Base-by-base conservation (phyloP, 2,888 invertebrate genomes). In the Alviniconcha strummeri region DNA sequence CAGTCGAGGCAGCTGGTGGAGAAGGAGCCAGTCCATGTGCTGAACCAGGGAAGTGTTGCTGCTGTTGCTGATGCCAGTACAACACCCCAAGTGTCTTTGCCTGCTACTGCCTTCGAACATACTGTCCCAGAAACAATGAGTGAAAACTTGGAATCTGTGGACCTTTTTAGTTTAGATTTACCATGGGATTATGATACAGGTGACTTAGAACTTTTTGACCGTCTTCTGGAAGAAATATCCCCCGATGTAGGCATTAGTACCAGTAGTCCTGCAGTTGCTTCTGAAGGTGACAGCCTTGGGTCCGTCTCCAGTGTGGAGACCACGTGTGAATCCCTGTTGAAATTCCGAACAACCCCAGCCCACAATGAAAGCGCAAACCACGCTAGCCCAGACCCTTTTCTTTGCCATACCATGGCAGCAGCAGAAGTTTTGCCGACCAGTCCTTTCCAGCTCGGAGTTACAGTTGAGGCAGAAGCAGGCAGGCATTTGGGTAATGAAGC, bases 201-300 rank as follows among this genome's bases (percentile, higher is more conserved):
- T 13, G 80, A 80, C 19, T 80, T 19, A 1, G 71, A 79, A 52
- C 64, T 79, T 67, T 67, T 80, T 54, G 80, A 80, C 69, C 54
- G 9, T 3, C 69, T 80, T 54, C 19, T 80, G n/a, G 13, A 9
- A 64, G 80, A 80, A 52, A 55, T 5, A 11, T 69, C 55, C 69
- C 67, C 69, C 1, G 78, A 78, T 52, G 78, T 78, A 13, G 15
- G 17, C 52, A 64, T 19, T 36, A 64, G 52, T 69, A 54, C 19
- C n/a, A 19, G 17, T 36, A 36, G 36, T 36, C 36, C 69, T 8
- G 54, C 79, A 19, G 54, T 7, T 67, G 3, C 54, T 67, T 36
- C 36, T 1, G 36, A 36, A 36, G 36, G 36, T 36, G 13, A 8
- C 13, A 13, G 60, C 60, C 60, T 60, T 8, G 60, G 60, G 60